Percentiles rank a stretch among this genome's conserved stretches.
These are phyloP conservation scores for Ophioninae sp. DNA, from an alignment of 2,888 invertebrate species.

Conservation along the genomic window DNA sequence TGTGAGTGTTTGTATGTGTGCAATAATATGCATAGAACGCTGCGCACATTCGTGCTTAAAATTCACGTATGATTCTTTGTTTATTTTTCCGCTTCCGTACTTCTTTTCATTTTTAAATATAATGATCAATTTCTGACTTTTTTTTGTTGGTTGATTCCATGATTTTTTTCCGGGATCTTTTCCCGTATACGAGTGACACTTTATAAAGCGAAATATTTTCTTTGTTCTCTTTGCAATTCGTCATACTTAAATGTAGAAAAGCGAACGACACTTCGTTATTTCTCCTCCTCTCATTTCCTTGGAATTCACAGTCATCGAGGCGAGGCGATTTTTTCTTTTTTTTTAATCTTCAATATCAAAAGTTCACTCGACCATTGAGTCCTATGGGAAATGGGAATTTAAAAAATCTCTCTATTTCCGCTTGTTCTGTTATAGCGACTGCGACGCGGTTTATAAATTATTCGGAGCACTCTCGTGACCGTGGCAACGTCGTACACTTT, in stretches of 20 bases:
- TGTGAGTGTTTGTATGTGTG: conserved; percentile 20
- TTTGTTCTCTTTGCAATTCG: conserved; percentile 30
- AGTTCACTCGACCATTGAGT: conserved; percentile 30
- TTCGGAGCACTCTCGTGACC: not conserved
- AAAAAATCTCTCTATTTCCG: conserved; percentile 21
- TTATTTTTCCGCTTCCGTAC: not conserved
- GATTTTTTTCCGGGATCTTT: conserved; percentile 18
- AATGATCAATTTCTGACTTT: not conserved
- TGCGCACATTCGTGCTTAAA: conserved; percentile 17
- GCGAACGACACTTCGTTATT: conserved; percentile 40
- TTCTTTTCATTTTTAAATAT: conserved; percentile 2
- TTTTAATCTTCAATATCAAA: conserved; percentile 28
- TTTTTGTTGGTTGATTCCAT: not conserved
- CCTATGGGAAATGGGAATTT: conserved; percentile 36
- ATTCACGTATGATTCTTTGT: conserved; percentile 3
- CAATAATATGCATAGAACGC: conserved; percentile 47
- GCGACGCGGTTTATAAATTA: conserved; percentile 3
- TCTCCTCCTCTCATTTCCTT: not conserved
- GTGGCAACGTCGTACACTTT: conserved; percentile 18
- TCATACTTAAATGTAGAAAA: conserved; percentile 51
- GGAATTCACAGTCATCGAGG: conserved; percentile 4
- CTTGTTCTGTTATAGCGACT: not conserved
- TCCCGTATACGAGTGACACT: conserved; percentile 10
- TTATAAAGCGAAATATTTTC: conserved; percentile 1
- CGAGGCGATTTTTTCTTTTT: conserved; percentile 19